Conservation (phyloP, 1,140 invertebrate genomes). For the Drosophila mauritiana region DNA sequence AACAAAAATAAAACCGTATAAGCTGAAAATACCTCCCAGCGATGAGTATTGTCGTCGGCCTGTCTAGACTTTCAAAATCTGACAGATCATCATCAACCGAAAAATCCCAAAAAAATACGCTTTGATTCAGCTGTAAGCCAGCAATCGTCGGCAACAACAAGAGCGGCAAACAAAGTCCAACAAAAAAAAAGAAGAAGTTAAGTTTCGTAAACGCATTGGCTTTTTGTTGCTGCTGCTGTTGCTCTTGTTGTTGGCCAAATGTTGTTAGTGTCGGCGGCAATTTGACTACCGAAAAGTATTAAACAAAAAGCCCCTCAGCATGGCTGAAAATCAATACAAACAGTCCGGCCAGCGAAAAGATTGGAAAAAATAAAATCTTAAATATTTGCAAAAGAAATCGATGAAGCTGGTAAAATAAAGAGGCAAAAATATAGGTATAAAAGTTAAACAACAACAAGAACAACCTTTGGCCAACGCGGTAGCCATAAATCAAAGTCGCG, state of each 20-base stretch:
- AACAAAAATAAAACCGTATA: conserved; percentile 1
- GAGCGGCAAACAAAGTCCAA: conserved; percentile 2
- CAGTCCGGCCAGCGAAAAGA: conserved; percentile 14
- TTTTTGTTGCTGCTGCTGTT: conserved; percentile 10
- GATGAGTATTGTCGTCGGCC: conserved; percentile 36
- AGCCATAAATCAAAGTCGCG: conserved; percentile 83
- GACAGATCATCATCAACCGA: conserved; percentile 41
- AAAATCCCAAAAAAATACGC: conserved; percentile 65
- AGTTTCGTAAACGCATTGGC: conserved; percentile 62
- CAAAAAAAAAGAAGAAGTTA: conserved; percentile 13
- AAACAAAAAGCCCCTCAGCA: conserved; percentile 69
- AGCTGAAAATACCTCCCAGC: conserved; percentile 14
- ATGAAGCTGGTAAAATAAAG: conserved; percentile 32
- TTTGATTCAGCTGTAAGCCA: conserved; percentile 47
- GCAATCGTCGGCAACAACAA: conserved; percentile 7
- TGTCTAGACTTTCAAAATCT: conserved; percentile 65
- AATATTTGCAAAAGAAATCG: conserved; percentile 83
- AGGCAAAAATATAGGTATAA: conserved; percentile 17
- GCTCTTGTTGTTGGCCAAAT: conserved; percentile 10
- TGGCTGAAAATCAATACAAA: conserved; percentile 72
- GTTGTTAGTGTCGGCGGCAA: conserved; percentile 55
- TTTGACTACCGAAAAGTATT: conserved; percentile 79
- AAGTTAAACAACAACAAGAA: conserved; percentile 30
- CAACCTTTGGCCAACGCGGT: conserved; percentile 78
- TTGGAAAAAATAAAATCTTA: conserved; percentile 57